Base-by-base conservation (phyloP, 2,113 vertebrate species). In the Garra rufa region DNA sequence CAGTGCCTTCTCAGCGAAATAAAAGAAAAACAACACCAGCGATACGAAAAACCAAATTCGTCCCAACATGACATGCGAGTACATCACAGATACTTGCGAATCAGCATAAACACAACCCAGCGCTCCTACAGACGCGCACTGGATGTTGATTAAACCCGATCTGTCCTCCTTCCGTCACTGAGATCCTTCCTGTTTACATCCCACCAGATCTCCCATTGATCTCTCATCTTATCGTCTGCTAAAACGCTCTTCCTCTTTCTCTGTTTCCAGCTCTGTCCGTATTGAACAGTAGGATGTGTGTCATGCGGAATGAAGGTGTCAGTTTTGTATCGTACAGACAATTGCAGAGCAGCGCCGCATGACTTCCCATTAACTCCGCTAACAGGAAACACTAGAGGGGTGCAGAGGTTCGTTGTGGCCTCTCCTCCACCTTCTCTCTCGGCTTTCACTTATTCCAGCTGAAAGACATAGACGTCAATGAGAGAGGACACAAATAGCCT, bases 141-240 rank as follows among this genome's bases (percentile, higher is more conserved):
- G 71, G 83, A 87, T 67, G 84, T 52, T 46, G 65, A 76, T 61
- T 83, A 83, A 81, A 85, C 69, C 78, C 57, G 85, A 88, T 85
- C 83, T 30, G 57, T 17, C 76, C 44, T 78, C 81, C 57, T 83
- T 80, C 76, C 74, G 83, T 73, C 69, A 85, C 48, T 52, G 55
- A 63, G 52, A 85, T 82, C 83, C 78, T 71, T 75, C 57, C 71
- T 85, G 77, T 80, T 30, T 77, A 75, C 38, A 82, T 85, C 83
- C 71, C 75, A 55, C 26, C 81, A 83, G 69, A 83, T 87, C 80
- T 89, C 88, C 59, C 48, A 94, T 93, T 84, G 91, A 94, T 94
- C 89, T 79, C 59, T 48, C 43, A 17, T 34, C 87, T 92, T 92
- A 92, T 91, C 92, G 92, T 92, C 90, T 91, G 86, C 88, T 93